Base-by-base conservation (phyloP, 2,113 vertebrate species). In the Struthidea cinerea region DNA sequence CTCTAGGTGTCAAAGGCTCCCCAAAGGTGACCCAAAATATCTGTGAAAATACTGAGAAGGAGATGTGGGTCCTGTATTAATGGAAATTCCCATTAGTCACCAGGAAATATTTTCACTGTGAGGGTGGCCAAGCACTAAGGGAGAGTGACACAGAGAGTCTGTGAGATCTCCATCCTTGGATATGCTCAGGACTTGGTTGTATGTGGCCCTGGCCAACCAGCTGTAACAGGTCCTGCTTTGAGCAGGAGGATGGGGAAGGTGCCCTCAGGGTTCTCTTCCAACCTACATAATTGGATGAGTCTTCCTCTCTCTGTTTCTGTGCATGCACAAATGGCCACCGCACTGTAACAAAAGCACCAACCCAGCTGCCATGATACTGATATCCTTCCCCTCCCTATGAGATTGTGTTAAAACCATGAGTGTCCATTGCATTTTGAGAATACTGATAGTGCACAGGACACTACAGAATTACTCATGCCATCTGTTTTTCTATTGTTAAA, bases 401-500 rank as follows among this genome's bases (percentile, higher is more conserved):
- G 71, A 39, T 22, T 89, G 21, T 56, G 33, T 61, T 69, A 68
- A 86, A 44, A 24, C 15, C 22, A 14, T 57, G 64, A 64, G 22
- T 28, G n/a, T 37, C 52, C 71, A 52, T 7, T 37, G 16, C 15
- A 47, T 83, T 90, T 81, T 64, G 68, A 68, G 44, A 94, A 71
- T 60, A 84, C 35, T 79, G 56, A 24, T 42, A 35, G 46, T n/a
- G 41, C 55, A 44, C 41, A 78, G 77, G 63, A 89, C 21, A 35
- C 17, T 26, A 68, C 39, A 81, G 47, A 85, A 89, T 86, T 47
- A 84, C 28, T 89, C 90, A 74, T 3, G 3, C 68, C 93, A 96
- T 96, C 92, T 97, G 91, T 18, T 94, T 94, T 96, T 70, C 84
- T 89, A 87, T 88, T 94, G 86, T 97, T 83, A 75, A 50, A 79